A percentile compares a stretch with the other conserved stretches of the same genome.
phyloP scores from a whole-genome alignment of 2,888 invertebrate genomes.

The Apocheima hispidaria region DNA sequence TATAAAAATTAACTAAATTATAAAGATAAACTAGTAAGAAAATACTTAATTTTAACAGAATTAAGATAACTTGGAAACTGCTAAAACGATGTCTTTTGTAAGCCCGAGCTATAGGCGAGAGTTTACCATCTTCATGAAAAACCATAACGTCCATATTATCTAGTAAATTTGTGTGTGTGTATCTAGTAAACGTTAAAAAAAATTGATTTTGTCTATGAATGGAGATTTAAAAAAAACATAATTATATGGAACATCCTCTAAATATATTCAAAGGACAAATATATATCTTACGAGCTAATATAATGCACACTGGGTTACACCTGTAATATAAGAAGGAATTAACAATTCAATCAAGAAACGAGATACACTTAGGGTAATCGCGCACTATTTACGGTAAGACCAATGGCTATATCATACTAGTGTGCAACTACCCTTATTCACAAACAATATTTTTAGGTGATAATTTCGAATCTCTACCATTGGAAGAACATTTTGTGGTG shows the following conservation, averaged over 20 bases:
- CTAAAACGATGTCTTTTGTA: no score
- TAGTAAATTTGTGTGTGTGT: no score
- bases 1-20: no score
- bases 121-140: no score
- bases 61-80: no score
- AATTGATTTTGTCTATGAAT: not conserved
- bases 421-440: slow-evolving; percentile 1
- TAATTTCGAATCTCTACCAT: not conserved
- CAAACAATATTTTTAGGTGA: not conserved
- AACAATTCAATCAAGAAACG: not conserved
- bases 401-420: not conserved
- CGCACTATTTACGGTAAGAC: not conserved
- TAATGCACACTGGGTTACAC: slow-evolving; percentile 19
- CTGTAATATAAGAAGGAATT: not conserved
- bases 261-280: slow-evolving; percentile 4
- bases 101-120: no score
- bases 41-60: no score
- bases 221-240: slow-evolving; percentile 4
- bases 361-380: not conserved
- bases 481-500: slow-evolving; percentile 9
- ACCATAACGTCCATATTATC: no score
- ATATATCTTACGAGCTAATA: slow-evolving; percentile 11
- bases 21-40: no score
- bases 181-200: no score
- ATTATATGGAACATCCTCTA: not conserved